Conservation (phyloP, 1,140 invertebrate genomes). For the Lamellibrachia luymesi region DNA sequence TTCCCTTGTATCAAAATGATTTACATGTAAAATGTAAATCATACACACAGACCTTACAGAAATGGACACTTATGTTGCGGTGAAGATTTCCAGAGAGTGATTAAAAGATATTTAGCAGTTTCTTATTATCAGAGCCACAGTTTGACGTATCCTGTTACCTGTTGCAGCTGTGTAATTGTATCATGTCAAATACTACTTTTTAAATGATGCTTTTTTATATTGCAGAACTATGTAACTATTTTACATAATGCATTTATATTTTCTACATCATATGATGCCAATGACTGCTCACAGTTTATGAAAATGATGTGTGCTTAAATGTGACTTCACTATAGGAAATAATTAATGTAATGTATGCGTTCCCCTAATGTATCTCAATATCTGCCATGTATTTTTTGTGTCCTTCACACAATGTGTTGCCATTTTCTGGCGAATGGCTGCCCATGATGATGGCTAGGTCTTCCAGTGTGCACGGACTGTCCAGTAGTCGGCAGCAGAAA, state of each 20-base stretch:
- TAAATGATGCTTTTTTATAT: not conserved
- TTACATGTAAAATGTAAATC: no score
- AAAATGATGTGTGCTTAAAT: not conserved
- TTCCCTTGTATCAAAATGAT: no score
- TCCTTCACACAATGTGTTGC: no score
- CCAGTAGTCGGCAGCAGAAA: no score
- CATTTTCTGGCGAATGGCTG: no score
- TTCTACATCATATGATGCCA: not conserved
- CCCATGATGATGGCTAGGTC: no score
- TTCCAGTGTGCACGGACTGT: no score
- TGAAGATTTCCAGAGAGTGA: not conserved
- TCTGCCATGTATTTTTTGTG: no score
- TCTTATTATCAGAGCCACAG: not conserved
- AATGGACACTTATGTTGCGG: not conserved
- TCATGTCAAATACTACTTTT: not conserved
- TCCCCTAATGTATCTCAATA: no score
- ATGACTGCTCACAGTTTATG: not conserved
- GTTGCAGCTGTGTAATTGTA: not conserved
- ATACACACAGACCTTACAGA: no score
- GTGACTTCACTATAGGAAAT: no score
- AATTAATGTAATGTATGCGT: no score
- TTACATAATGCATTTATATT: not conserved
- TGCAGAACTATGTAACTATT: not conserved
- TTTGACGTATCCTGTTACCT: not conserved
- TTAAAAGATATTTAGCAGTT: not conserved